phyloP scores from a whole-genome alignment of 2,113 vertebrate genomes.

The Lathamus discolor region DNA sequence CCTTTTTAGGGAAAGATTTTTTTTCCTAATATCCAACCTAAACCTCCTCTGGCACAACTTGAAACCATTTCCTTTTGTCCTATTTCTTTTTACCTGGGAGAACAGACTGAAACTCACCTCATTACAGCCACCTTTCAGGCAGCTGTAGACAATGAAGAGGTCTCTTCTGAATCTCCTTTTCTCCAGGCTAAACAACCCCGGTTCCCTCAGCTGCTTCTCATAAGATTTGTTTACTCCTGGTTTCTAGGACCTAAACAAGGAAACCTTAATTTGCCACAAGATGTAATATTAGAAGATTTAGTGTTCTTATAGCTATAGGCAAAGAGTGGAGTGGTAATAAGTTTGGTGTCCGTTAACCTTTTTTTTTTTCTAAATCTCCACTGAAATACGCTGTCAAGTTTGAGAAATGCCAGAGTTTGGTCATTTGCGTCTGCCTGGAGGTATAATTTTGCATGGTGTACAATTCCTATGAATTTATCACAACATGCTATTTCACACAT shows the following conservation, averaged over 20 bases:
- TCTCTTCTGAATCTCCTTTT: not conserved
- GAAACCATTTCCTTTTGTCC: not conserved
- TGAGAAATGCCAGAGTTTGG: constrained; percentile 65
- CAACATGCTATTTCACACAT: constrained; percentile 41
- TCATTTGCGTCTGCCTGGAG: constrained; percentile 33
- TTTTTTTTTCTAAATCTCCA: not conserved
- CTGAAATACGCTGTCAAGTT: constrained; percentile 60
- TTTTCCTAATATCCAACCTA: not conserved
- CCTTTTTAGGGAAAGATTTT: not conserved
- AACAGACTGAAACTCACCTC: accelerated
- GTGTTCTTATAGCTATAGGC: not conserved
- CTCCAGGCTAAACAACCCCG: not conserved
- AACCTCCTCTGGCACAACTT: not conserved
- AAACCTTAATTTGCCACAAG: not conserved
- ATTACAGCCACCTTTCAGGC: not conserved
- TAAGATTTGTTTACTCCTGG: not conserved
- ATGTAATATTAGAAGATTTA: constrained; percentile 17
- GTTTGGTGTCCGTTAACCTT: constrained; percentile 51
- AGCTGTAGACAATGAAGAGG: not conserved
- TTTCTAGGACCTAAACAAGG: not conserved
- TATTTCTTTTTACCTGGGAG: too few species aligned
- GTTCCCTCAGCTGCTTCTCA: not conserved
- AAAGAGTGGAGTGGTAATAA: not conserved
- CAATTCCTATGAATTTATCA: constrained; percentile 46
- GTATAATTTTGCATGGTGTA: constrained; percentile 37